Evolutionary conservation across 2,888 invertebrate genomes (phyloP).

Genomic region (Acrocyrtus sp.): DNA sequence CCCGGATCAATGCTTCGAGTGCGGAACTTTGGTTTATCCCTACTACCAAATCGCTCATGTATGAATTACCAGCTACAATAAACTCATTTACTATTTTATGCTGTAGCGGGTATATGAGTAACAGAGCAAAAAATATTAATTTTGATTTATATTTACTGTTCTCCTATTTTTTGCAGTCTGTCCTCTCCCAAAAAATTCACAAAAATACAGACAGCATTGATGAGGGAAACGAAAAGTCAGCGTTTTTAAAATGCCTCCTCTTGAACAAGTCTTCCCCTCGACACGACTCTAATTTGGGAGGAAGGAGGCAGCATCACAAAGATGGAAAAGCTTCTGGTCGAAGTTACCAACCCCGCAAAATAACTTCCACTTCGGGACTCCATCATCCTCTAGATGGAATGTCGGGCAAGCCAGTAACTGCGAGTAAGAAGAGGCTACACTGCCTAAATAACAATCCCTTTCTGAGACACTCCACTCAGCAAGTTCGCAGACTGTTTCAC

Average conservation of each 20-base stretch:
- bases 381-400: constrained; percentile 13
- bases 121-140: not conserved
- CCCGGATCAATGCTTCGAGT: constrained; percentile 47
- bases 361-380: constrained; percentile 37
- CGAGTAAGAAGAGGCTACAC: constrained; percentile 37
- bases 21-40: constrained; percentile 45
- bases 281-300: not conserved
- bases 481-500: constrained; percentile 22
- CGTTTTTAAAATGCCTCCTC: constrained; percentile 5
- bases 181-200: constrained; percentile 42
- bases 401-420: not conserved
- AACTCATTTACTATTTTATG: not conserved
- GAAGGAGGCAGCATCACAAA: not conserved
- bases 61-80: constrained; percentile 2
- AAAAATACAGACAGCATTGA: constrained; percentile 11
- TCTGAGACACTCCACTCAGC: constrained; percentile 8
- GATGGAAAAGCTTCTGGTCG: not conserved
- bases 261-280: not conserved
- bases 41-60: constrained; percentile 53
- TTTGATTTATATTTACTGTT: constrained; percentile 14
- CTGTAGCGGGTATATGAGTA: not conserved
- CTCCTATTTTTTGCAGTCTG: constrained; percentile 11
- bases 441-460: constrained; percentile 35
- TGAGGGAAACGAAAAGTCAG: constrained; percentile 10
- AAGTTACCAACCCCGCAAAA: constrained; percentile 19